phyloP scores from a whole-genome alignment of 2,797 vertebrate genomes.

The Heliangelus exortis region DNA sequence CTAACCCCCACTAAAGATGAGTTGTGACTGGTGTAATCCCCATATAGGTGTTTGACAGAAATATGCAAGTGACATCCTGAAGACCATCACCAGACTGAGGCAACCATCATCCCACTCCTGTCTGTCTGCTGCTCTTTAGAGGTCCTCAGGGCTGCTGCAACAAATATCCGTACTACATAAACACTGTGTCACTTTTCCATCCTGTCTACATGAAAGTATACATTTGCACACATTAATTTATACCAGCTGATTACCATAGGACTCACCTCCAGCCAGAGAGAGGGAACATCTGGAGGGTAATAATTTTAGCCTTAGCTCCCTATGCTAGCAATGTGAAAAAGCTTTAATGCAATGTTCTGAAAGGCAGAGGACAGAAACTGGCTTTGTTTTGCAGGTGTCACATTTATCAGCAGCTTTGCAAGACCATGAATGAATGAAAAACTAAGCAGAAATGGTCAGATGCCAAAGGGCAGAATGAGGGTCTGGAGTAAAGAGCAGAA shows the following conservation, averaged over 20 bases:
- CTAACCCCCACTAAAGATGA: background rate
- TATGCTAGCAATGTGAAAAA: background rate
- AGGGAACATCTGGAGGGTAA: background rate
- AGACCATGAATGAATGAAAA: background rate
- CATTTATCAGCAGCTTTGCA: background rate
- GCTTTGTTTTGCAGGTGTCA: background rate
- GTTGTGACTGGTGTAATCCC: background rate
- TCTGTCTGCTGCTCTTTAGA: background rate
- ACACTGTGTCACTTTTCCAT: slow-evolving; percentile 5
- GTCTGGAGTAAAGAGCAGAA: background rate
- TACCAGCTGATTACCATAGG: background rate
- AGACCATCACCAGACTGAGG: background rate
- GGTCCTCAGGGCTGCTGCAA: background rate
- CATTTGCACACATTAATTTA: slow-evolving; percentile 31
- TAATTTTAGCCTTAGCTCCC: background rate
- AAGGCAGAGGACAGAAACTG: background rate
- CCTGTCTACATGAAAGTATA: slow-evolving; percentile 20
- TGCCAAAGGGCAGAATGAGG: background rate
- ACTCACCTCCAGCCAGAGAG: background rate
- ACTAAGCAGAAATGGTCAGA: background rate
- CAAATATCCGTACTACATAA: background rate
- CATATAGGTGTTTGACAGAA: background rate
- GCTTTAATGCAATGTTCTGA: background rate
- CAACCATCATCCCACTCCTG: background rate
- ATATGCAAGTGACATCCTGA: background rate